Evolutionary conservation across 1,140 invertebrate species (phyloP).

Genomic region (Drosophila biarmipes): DNA sequence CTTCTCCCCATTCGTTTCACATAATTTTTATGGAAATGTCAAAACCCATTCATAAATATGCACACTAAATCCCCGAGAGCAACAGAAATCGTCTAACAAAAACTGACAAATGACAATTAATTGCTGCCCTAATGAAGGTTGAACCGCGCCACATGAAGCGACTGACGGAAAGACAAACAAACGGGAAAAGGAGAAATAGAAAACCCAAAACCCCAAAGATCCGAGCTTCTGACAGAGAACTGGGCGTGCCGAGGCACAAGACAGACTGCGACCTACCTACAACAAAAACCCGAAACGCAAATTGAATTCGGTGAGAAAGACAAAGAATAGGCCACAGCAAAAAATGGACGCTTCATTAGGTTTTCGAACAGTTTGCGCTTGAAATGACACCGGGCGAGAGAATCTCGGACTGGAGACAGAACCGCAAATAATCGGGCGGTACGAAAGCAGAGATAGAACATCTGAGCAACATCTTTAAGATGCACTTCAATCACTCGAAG

Average conservation of each 20-base stretch:
- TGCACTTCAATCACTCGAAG: conserved; percentile 14
- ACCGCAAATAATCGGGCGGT: conserved; percentile 23
- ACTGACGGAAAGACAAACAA: conserved; percentile 35
- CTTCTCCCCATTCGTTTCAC: conserved; percentile 6
- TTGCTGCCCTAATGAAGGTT: conserved; percentile 69
- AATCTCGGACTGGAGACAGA: conserved; percentile 1
- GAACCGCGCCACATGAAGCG: conserved; percentile 4
- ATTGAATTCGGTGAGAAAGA: conserved; percentile 77
- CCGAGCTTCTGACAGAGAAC: conserved; percentile 34
- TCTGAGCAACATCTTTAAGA: conserved; percentile 8
- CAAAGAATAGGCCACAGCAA: conserved; percentile 41
- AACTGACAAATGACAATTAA: conserved; percentile 79
- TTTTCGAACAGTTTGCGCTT: conserved; percentile 60
- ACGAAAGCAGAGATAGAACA: neutral
- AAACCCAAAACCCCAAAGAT: conserved; percentile 17
- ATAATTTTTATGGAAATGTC: conserved; percentile 39
- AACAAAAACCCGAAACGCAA: conserved; percentile 58
- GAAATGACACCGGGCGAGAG: conserved; percentile 25
- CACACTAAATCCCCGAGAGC: conserved; percentile 24
- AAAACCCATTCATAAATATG: conserved; percentile 58
- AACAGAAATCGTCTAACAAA: conserved; percentile 36
- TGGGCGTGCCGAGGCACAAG: conserved; percentile 63
- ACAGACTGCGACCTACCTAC: conserved; percentile 19
- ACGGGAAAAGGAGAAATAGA: conserved; percentile 40
- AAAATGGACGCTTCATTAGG: conserved; percentile 71